Conservation (phyloP, 1,140 invertebrate genomes). For the Lycorma delicatula region DNA sequence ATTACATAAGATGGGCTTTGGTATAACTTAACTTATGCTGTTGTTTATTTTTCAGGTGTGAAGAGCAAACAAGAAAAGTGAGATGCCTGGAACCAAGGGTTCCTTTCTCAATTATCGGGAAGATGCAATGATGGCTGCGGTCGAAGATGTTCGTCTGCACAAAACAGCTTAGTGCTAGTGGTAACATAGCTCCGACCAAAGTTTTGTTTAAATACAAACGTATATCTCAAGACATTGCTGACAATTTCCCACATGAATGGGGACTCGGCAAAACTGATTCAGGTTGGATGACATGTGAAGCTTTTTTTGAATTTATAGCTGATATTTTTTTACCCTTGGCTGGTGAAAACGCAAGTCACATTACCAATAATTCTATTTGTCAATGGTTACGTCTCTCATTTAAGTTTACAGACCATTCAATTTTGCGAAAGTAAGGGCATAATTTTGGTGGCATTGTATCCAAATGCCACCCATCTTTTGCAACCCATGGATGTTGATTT, state of each 20-base stretch:
- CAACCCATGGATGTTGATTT: constrained; percentile 38
- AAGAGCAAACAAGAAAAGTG: too few relatives aligned
- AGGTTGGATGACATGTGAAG: constrained; percentile 22
- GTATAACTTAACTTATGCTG: too few relatives aligned
- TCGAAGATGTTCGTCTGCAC: too few relatives aligned
- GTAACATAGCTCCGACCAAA: background rate
- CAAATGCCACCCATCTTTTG: constrained; percentile 39
- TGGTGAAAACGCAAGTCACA: constrained; percentile 19
- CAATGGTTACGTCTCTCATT: constrained; percentile 38
- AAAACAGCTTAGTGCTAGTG: background rate
- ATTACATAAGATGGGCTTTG: too few relatives aligned
- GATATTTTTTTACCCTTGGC: constrained; percentile 22
- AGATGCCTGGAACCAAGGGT: too few relatives aligned
- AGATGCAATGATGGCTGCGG: too few relatives aligned
- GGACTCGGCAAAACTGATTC: constrained; percentile 34
- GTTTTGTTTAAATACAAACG: constrained; percentile 27
- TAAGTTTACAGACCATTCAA: constrained; percentile 33
- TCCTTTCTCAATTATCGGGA: too few relatives aligned
- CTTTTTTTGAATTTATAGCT: constrained; percentile 21
- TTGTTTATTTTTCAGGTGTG: too few relatives aligned
- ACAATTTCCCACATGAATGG: constrained; percentile 28
- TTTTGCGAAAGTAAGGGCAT: constrained; percentile 38
- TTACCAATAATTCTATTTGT: constrained; percentile 36
- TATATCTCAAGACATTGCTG: constrained; percentile 14
- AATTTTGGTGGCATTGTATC: constrained; percentile 35